A percentile compares a stretch with the other conserved stretches of the same genome.
Evolutionary conservation across 2,113 vertebrate species (phyloP).

Genomic region (human): DNA sequence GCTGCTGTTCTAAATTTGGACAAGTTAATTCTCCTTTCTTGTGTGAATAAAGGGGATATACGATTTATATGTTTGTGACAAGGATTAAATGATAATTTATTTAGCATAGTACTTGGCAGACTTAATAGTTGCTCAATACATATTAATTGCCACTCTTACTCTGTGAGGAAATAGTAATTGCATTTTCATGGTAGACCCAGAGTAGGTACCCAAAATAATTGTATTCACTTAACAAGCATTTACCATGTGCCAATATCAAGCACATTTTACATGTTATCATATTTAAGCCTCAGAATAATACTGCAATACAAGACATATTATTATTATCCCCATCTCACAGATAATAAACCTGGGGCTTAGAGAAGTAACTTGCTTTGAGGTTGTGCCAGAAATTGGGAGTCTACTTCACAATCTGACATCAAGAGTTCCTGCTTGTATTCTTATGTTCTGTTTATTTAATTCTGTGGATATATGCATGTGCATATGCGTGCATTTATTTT

Average conservation of each 20-base stretch:
- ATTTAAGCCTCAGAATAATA: neutral
- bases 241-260: neutral
- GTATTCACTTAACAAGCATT: neutral
- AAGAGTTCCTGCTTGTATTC: neutral
- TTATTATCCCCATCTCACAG: neutral
- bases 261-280: neutral
- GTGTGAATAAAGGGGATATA: neutral
- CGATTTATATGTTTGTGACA: neutral
- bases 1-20: neutral
- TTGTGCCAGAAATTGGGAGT: neutral
- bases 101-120: neutral
- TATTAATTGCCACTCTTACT: neutral
- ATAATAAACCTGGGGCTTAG: neutral
- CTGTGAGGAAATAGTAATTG: neutral
- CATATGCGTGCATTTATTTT: neutral
- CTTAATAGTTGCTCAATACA: neutral
- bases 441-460: neutral
- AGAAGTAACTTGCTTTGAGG: neutral
- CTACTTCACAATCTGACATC: neutral
- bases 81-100: neutral
- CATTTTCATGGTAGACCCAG: neutral
- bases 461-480: neutral
- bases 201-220: neutral
- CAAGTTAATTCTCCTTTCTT: neutral
- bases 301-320: neutral